Percentiles rank a stretch among this genome's conserved stretches.
Evolutionary conservation across 2,113 vertebrate species (phyloP).

Genomic region (Tichodroma muraria): DNA sequence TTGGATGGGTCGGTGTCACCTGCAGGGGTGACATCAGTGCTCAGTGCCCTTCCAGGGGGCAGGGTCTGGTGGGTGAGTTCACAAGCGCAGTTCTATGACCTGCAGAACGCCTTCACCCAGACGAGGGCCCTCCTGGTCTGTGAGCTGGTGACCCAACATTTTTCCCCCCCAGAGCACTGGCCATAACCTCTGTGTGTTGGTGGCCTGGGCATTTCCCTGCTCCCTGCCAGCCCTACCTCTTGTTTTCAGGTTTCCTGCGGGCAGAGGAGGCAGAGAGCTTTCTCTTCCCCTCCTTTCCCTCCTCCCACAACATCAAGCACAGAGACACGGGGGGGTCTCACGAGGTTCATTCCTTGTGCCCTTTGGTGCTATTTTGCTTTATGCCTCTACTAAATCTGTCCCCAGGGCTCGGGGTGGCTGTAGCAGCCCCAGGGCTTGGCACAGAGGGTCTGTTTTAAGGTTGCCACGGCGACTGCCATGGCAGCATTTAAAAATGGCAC

Average conservation of each 20-base stretch:
- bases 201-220: background rate
- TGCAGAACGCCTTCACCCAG: background rate
- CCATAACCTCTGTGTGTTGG: background rate
- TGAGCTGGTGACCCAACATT: rapidly evolving
- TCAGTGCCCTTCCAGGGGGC: background rate
- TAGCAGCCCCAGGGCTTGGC: background rate
- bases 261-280: background rate
- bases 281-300: background rate
- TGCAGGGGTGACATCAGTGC: background rate
- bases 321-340: background rate
- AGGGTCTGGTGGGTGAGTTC: background rate
- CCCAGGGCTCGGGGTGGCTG: background rate
- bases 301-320: background rate
- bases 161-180: background rate
- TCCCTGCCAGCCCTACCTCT: background rate
- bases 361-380: background rate
- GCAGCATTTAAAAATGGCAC: conserved; percentile 34
- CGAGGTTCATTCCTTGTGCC: background rate
- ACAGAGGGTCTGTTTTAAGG: background rate
- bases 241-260: background rate
- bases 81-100: background rate
- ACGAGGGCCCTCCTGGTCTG: rapidly evolving
- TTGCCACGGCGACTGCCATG: background rate
- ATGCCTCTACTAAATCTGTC: background rate
- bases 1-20: background rate